Evolutionary conservation across 2,888 invertebrate genomes (phyloP).

Genomic region (Lasioglossum morio): DNA sequence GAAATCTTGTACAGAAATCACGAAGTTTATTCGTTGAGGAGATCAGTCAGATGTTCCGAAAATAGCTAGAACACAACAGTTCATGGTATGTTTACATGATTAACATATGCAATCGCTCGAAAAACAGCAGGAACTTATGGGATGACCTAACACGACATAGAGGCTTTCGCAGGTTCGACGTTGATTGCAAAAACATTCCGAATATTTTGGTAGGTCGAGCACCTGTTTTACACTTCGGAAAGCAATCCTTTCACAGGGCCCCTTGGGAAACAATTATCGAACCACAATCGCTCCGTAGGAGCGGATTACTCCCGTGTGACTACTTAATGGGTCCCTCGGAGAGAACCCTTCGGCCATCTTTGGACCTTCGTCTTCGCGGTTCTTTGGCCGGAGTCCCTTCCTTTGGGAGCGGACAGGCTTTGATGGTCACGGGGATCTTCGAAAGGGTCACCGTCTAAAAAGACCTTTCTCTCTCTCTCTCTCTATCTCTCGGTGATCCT

Average conservation of each 20-base stretch:
- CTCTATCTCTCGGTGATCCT: not conserved
- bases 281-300: not conserved
- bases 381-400: not conserved
- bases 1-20: too few species aligned
- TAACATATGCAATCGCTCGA: too few species aligned
- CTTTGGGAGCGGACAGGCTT: constrained; percentile 7
- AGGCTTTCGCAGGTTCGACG: too few species aligned
- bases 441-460: not conserved
- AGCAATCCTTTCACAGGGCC: not conserved
- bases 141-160: too few species aligned
- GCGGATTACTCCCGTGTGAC: constrained; percentile 11
- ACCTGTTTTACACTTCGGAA: not conserved
- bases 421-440: not conserved
- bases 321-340: constrained; percentile 46
- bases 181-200: too few species aligned
- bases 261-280: constrained; percentile 2
- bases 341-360: constrained; percentile 6
- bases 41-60: too few species aligned
- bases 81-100: too few species aligned
- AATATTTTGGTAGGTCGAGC: not conserved
- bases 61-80: too few species aligned
- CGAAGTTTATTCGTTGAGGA: too few species aligned
- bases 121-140: too few species aligned
- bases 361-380: not conserved
- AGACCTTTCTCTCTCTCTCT: not conserved